A percentile compares a stretch with the other conserved stretches of the same genome.
Conservation (phyloP, 2,797 vertebrate genomes). For the Danio kyathit region DNA sequence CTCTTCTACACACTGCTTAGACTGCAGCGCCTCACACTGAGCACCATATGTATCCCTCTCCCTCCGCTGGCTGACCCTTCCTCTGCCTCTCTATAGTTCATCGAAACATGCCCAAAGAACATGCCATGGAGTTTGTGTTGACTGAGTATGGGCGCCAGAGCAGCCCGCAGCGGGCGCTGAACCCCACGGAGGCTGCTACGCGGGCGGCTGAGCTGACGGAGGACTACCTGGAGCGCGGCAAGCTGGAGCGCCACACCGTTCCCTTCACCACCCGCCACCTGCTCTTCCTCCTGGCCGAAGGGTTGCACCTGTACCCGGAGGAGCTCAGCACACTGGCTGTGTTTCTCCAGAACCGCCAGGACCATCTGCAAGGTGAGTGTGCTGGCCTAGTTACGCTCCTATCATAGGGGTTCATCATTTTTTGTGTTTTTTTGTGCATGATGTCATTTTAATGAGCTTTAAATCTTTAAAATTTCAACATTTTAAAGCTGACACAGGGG, state of each 20-base stretch:
- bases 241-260: conserved; percentile 73
- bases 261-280: conserved; percentile 75
- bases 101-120: conserved; percentile 83
- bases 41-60: conserved; percentile 40
- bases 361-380: conserved; percentile 75
- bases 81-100: conserved; percentile 73
- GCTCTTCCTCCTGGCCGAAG: conserved; percentile 77
- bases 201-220: conserved; percentile 80
- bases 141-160: conserved; percentile 74
- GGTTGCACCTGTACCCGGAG: conserved; percentile 76
- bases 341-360: conserved; percentile 75
- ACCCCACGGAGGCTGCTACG: conserved; percentile 74
- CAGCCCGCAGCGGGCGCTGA: conserved; percentile 66
- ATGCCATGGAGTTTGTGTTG: conserved; percentile 78
- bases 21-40: conserved; percentile 41
- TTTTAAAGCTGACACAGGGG: no score
- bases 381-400: background rate
- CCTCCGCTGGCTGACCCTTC: conserved; percentile 52
- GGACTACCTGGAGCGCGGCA: conserved; percentile 78
- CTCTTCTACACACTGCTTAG: conserved; percentile 33
- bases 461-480: no score
- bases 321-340: conserved; percentile 75
- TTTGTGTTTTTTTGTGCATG: no score
- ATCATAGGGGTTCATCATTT: background rate
- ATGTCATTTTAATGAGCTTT: background rate